Evolutionary conservation across 2,113 vertebrate genomes (phyloP).

Genomic region (Silurus asotus): DNA sequence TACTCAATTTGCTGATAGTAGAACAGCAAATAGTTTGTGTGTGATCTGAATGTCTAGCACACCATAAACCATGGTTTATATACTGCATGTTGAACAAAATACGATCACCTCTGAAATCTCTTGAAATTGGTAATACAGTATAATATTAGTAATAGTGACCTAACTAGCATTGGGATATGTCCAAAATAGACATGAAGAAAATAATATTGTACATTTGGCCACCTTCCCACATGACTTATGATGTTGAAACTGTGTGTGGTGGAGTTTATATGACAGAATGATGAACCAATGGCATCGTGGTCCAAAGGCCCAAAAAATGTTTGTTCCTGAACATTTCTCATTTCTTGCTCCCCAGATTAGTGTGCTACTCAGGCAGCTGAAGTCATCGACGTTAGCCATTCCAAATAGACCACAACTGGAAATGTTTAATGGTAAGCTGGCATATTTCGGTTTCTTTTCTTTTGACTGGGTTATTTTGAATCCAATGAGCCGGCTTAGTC

Average conservation of each 20-base stretch:
- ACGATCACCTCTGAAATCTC: background rate
- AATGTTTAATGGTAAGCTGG: conserved; percentile 35
- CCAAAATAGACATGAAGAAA: background rate
- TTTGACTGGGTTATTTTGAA: conserved; percentile 21
- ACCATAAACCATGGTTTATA: background rate
- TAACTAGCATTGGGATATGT: background rate
- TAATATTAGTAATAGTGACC: background rate
- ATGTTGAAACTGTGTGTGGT: background rate
- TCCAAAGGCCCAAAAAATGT: background rate
- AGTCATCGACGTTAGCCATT: conserved; percentile 25
- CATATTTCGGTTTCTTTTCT: conserved; percentile 6
- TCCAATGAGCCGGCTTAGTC: conserved; percentile 15
- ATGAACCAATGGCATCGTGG: conserved; percentile 5
- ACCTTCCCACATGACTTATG: background rate
- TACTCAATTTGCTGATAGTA: background rate
- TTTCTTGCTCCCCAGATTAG: conserved; percentile 16
- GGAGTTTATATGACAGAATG: conserved; percentile 23
- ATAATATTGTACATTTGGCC: background rate
- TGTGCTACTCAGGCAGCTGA: background rate
- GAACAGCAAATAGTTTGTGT: background rate
- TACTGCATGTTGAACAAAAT: background rate
- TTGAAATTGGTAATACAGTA: background rate
- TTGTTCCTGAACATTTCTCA: conserved; percentile 20
- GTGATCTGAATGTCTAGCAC: too few species aligned
- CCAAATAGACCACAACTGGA: conserved; percentile 35